A percentile compares a stretch with the other conserved stretches of the same genome.
Evolutionary conservation across 30 jellyfish, hydroid and myxozoan species (phyloP).

Genomic region (Turritopsis dohrnii): DNA sequence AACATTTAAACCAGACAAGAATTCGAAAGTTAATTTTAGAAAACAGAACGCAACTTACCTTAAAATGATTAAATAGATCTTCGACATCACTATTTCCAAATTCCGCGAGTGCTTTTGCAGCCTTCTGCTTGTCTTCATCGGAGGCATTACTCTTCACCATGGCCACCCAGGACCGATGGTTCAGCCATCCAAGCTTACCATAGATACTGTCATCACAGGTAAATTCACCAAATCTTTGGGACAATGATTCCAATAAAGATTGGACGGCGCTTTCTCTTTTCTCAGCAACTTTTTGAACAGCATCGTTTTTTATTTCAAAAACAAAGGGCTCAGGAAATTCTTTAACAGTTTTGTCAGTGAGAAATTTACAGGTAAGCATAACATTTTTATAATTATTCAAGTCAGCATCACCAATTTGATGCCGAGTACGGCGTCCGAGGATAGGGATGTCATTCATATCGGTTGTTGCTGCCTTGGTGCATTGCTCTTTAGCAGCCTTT

Average conservation of each 20-base stretch:
- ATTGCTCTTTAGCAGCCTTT: neutral
- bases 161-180: neutral
- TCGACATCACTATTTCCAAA: neutral
- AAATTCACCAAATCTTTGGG: neutral
- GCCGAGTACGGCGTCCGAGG: neutral
- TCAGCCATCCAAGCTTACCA: neutral
- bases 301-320: neutral
- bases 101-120: neutral
- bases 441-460: neutral
- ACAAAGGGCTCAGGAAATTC: neutral
- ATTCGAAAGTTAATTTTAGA: neutral
- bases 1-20: neutral
- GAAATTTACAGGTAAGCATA: neutral
- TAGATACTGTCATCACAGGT: neutral
- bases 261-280: neutral
- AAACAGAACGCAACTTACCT: neutral
- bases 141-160: neutral
- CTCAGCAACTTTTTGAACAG: neutral
- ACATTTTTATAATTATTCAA: no score
- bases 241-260: neutral
- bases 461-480: neutral
- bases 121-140: neutral
- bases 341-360: neutral
- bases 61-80: neutral
- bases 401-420: no score